Base-by-base conservation (phyloP, 2,888 invertebrate species). In the Lumbricus terrestris region DNA sequence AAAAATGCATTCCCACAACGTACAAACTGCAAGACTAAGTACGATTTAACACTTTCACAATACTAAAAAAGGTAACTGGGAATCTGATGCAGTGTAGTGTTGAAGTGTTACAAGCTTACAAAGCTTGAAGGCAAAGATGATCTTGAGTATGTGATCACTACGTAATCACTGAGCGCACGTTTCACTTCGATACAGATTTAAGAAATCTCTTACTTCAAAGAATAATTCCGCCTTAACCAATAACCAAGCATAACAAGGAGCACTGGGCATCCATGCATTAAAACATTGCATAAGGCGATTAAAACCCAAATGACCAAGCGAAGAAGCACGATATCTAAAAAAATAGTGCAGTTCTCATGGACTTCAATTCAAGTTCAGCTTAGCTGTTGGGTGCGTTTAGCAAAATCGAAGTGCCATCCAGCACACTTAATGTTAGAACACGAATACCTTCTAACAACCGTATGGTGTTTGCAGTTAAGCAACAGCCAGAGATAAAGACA, bases 341-440 rank as follows among this genome's bases (percentile, higher is more conserved):
- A 69, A 69, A 69, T 69, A 69, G n/a, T 69, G 69, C n/a, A 69
- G 69, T n/a, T 69, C 69, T 69, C 69, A n/a, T n/a, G n/a, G 69
- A 69, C 29, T 29, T 29, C 15, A 40, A 40, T 40, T 15, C n/a
- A 69, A 47, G 47, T 47, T 47, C 47, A 23, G 23, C 23, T 47
- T 47, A 47, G 20, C 23, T 23, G 8, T 47, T 23, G 23, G 23
- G 47, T 23, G 47, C 47, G 23, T 47, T 47, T 47, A 47, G 4
- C 47, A 47, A 47, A 8, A 23, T 8, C 47, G 15, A 40, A 47
- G 23, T 47, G 23, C 47, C 20, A 69, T 69, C n/a, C 69, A n/a
- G n/a, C n/a, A n/a, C 69, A 69, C n/a, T 69, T n/a, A n/a, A 69
- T 69, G 16, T 29, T 69, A n/a, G 29, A n/a, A 69, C 11, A 3